Evolutionary conservation across 2,888 invertebrate genomes (phyloP), one percentile per base, ranked within the genome.

Genomic region (Phymatocera aterrima): DNA sequence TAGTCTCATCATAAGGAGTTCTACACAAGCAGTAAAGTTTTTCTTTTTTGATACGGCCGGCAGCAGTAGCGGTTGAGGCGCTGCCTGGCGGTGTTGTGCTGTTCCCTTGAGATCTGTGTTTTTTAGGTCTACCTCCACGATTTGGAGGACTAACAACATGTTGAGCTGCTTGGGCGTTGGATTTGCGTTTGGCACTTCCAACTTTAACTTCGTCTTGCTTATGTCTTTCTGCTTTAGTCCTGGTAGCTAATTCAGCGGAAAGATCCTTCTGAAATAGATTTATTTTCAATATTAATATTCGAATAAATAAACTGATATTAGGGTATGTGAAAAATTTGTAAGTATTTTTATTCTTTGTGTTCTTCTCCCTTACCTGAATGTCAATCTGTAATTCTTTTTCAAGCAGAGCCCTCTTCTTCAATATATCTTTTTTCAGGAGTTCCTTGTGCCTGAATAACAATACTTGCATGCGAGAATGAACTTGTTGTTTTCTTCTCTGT

Each of bases 1-100:
- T 97, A 18, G 97, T 96, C 87, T 97, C 97, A 91, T 99, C 98
- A 88, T 99, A 99, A 3, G 98, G 97, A 60, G 97, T 98, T 88
- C 96, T 94, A 89, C 99, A 99, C 77, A 97, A 92, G 89, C 99
- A 99, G 86, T 97, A 95, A 1, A 98, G 92, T 87, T 97, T 96
- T 85, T 96, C 96, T 85, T 95, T 96, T 87, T 94, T 95, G 18
- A 90, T 85, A 60, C 88, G 85, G 82, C 84, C 87, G 0, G 88
- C 86, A 46, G 85, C 84, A 48, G 83, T 83, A 2, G 86, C 86
- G 51, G 86, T 86, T 68, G 81, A 87, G 70, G 85, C 85, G 43
- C n/a, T n/a, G n/a, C 84, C 87, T 75, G 88, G 88, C 70, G 86
- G 87, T 31, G 84, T 88, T 78, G 81, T 86, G 81, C 83, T 88